Conservation (phyloP, 1,140 invertebrate genomes). For the Bemisia tabaci region DNA sequence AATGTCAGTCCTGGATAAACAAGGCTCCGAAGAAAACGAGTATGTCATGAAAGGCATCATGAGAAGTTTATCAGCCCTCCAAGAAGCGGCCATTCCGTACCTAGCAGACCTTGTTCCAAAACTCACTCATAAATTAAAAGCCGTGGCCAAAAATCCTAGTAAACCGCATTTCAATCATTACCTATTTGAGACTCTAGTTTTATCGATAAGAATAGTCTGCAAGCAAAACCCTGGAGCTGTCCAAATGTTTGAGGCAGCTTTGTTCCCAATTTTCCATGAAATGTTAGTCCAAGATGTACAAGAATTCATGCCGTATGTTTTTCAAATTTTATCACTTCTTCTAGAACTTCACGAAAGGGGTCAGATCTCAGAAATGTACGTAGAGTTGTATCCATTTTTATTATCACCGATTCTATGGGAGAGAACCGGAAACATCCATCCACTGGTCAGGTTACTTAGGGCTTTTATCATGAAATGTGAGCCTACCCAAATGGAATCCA, state of each 20-base stretch:
- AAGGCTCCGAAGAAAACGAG: conserved; percentile 81
- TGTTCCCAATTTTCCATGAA: conserved; percentile 87
- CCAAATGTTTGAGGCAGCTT: conserved; percentile 72
- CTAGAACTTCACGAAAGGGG: conserved; percentile 57
- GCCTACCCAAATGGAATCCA: conserved; percentile 24
- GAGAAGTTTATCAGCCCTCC: conserved; percentile 66
- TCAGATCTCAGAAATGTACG: conserved; percentile 63
- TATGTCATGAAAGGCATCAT: conserved; percentile 96
- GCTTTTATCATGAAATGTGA: conserved; percentile 49
- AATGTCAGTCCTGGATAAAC: conserved; percentile 52
- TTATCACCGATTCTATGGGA: conserved; percentile 84
- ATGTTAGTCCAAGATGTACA: conserved; percentile 82
- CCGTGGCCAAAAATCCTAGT: conserved; percentile 87
- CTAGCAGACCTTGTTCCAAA: conserved; percentile 64
- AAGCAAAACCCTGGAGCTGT: conserved; percentile 63
- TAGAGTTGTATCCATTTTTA: conserved; percentile 76
- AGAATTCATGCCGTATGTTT: conserved; percentile 96
- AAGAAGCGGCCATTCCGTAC: conserved; percentile 67
- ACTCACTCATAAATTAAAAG: conserved; percentile 65
- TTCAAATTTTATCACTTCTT: conserved; percentile 87
- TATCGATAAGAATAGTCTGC: conserved; percentile 80
- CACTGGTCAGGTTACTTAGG: conserved; percentile 74
- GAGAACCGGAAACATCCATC: conserved; percentile 77
- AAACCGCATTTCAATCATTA: conserved; percentile 97
- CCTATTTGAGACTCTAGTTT: conserved; percentile 83